A percentile compares a stretch with the other conserved stretches of the same genome.
phyloP scores from a whole-genome alignment of 2,797 vertebrate species.

The Sitta carolinensis region DNA sequence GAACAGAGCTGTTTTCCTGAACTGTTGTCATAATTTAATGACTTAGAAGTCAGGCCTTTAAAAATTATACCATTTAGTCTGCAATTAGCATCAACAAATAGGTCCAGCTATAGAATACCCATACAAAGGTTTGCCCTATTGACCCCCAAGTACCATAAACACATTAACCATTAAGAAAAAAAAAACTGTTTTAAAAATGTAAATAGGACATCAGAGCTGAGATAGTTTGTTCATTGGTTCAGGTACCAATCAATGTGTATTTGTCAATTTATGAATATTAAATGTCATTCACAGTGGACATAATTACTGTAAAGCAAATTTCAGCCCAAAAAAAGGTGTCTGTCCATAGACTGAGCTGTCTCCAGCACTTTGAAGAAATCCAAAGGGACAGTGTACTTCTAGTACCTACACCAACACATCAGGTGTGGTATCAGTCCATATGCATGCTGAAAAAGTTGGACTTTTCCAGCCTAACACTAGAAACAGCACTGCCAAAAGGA shows the following conservation, averaged over 20 bases:
- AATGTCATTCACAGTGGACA: not conserved
- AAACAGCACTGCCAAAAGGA: not conserved
- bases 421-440: not conserved
- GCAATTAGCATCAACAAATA: conserved; percentile 1
- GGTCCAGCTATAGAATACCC: not conserved
- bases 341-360: not conserved
- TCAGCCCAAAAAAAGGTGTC: not conserved
- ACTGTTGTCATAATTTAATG: not conserved
- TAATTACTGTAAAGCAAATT: not conserved
- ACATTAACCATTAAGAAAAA: not conserved
- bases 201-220: not conserved
- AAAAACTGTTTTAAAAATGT: not conserved
- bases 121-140: not conserved
- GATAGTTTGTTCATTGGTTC: not conserved
- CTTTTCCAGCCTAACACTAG: not conserved
- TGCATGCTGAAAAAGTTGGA: not conserved
- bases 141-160: not conserved
- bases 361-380: not conserved
- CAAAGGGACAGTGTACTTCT: not conserved
- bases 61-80: not conserved
- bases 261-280: not conserved
- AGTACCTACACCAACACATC: not conserved
- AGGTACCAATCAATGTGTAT: not conserved
- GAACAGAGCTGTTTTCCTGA: not conserved
- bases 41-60: not conserved